Evolutionary conservation across 2,888 invertebrate genomes (phyloP).

Genomic region (Catonia carolina): DNA sequence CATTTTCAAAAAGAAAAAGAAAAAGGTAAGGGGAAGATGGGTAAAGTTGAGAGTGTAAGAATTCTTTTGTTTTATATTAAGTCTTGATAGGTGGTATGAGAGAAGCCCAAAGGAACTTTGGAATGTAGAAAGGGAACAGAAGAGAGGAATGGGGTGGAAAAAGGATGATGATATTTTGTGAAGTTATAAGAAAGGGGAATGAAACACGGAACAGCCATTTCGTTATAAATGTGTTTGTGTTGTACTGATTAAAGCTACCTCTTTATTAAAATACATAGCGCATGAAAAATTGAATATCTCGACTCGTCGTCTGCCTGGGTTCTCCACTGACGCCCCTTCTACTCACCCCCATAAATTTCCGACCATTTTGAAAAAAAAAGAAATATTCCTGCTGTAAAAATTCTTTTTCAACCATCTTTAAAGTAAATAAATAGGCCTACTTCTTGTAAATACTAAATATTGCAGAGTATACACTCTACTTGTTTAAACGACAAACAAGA

Average conservation of each 20-base stretch:
- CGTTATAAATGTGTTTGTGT: conserved; percentile 34
- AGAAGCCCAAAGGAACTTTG: background rate
- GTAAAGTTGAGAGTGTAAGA: background rate
- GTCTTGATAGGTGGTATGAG: background rate
- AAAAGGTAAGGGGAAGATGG: too few species aligned
- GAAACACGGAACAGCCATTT: conserved; percentile 34
- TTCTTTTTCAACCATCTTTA: too few species aligned
- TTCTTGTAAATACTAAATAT: too few species aligned
- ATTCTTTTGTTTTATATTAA: background rate
- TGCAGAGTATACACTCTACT: too few species aligned
- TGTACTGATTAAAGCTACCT: conserved; percentile 23
- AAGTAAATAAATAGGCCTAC: too few species aligned
- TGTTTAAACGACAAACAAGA: too few species aligned
- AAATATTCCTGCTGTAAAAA: too few species aligned
- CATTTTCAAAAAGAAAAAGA: too few species aligned
- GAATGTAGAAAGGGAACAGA: background rate
- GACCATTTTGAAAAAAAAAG: too few species aligned
- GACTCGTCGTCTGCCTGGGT: background rate
- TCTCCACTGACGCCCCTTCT: too few species aligned
- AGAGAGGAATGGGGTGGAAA: background rate
- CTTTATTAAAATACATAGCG: conserved; percentile 12
- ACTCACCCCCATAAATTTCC: too few species aligned
- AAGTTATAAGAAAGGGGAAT: conserved; percentile 15
- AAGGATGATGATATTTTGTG: too few species aligned
- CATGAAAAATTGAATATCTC: conserved; percentile 13